Conservation (phyloP, 2,797 vertebrate species). For the Ptychadena robeensis region DNA sequence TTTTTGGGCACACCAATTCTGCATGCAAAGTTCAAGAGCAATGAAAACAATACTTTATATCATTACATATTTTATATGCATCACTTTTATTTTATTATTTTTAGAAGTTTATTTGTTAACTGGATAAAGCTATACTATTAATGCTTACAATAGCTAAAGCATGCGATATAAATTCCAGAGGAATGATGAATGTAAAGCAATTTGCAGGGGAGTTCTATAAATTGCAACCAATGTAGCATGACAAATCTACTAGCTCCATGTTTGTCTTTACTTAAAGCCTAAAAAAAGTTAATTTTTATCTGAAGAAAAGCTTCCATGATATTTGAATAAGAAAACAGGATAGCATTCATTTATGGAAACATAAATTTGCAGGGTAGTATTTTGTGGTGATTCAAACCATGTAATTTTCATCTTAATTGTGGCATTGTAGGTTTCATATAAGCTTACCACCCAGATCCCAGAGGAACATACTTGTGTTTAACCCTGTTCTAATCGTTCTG, state of each 20-base stretch:
- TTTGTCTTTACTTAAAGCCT: neutral
- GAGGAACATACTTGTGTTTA: slow-evolving; percentile 5
- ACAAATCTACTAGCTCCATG: neutral
- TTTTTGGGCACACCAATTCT: too few relatives aligned
- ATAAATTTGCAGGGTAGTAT: slow-evolving; percentile 21
- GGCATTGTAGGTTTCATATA: slow-evolving; percentile 38
- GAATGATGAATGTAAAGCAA: neutral
- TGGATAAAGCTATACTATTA: too few relatives aligned
- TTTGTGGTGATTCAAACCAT: slow-evolving; percentile 37
- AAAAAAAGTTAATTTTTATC: neutral
- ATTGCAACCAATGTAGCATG: neutral
- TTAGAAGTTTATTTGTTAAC: too few relatives aligned
- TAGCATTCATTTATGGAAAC: slow-evolving; percentile 46
- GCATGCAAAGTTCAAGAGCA: too few relatives aligned
- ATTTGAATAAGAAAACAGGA: neutral
- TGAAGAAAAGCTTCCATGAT: neutral
- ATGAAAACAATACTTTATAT: too few relatives aligned
- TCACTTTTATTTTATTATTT: too few relatives aligned
- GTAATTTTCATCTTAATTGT: slow-evolving; percentile 46
- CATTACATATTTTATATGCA: too few relatives aligned
- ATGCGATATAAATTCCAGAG: too few relatives aligned
- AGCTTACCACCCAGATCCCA: neutral
- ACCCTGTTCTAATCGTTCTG: neutral
- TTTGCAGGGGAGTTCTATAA: neutral
- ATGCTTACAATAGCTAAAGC: too few relatives aligned